Conservation (phyloP, 2,888 invertebrate genomes). For the Phyllotreta striolata region DNA sequence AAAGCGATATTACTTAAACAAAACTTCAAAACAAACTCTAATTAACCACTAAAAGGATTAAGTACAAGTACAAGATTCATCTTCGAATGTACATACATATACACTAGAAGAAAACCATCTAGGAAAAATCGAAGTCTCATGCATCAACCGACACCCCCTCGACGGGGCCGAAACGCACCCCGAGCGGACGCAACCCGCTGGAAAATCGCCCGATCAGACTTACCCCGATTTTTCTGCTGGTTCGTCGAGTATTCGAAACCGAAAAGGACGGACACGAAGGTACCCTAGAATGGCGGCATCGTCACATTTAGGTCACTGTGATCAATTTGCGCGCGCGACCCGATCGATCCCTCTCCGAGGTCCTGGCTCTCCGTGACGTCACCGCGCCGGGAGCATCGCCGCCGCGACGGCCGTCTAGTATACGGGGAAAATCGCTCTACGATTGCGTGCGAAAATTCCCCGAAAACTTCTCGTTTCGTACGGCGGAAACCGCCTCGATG, state of each 20-base stretch:
- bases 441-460: too few species aligned
- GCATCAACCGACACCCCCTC: too few species aligned
- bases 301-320: conserved; percentile 59
- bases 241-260: conserved; percentile 35
- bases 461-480: background rate
- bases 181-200: background rate
- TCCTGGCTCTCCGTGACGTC: conserved; percentile 50
- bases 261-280: conserved; percentile 56
- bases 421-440: background rate
- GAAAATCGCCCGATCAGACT: conserved; percentile 16
- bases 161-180: background rate
- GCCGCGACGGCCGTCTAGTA: conserved; percentile 29
- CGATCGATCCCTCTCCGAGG: conserved; percentile 54
- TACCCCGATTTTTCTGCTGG: conserved; percentile 37
- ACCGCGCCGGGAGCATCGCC: conserved; percentile 40
- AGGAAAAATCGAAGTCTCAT: conserved; percentile 4
- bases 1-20: background rate
- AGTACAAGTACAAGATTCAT: conserved; percentile 1
- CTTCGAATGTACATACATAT: conserved; percentile 8
- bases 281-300: conserved; percentile 59
- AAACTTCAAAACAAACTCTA: conserved; percentile 2
- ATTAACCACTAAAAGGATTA: too few species aligned
- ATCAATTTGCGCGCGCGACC: conserved; percentile 56
- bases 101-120: conserved; percentile 17
- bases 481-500: background rate